Evolutionary conservation across 2,797 vertebrate species (phyloP), one percentile per base, ranked within the genome.

Genomic region (Alosa sapidissima): DNA sequence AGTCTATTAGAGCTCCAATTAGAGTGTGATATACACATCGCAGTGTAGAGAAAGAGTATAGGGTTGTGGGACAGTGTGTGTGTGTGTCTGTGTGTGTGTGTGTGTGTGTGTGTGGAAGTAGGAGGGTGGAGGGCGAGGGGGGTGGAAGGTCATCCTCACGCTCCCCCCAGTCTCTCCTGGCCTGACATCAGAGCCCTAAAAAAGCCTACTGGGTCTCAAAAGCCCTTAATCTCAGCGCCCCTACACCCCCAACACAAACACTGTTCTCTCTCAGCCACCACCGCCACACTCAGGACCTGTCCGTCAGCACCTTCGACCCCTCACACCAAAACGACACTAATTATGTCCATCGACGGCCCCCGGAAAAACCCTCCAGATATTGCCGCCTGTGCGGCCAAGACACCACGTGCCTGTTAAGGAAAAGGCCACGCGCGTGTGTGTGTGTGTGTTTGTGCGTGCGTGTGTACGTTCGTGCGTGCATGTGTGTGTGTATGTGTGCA

Each of bases 241-340:
- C n/a, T 9, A 28, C 33, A 45, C 68, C 10, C 65, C 10, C 65
- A 75, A 41, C 13, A 41, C 68, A 75, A 9, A 41, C 33, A 75
- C 28, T 41, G 65, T 33, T 75, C 33, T 41, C 33, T 75, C 68
- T 60, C 41, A 2, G 41, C 55, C 5, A 4, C 19, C 28, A 75
- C 68, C 68, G 48, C 83, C 87, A 89, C 85, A 88, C 89, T 90
- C 89, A 86, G 90, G 93, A 91, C 84, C 89, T 87, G 62, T 92
- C 91, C 51, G 87, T 93, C 92, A 87, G 55, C 91, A 88, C 88
- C 87, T 89, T 89, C 47, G 3, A 75, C 68, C 28, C 24, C 88
- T 88, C 91, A 86, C 81, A 91, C 87, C 91, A 89, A 89, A 93
- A 92, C 68, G 45, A 75, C 89, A 89, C 87, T 89, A 90, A 93